These are phyloP conservation scores for Poecilia picta DNA, from an alignment of 2,797 vertebrate species.

Conservation along the genomic window DNA sequence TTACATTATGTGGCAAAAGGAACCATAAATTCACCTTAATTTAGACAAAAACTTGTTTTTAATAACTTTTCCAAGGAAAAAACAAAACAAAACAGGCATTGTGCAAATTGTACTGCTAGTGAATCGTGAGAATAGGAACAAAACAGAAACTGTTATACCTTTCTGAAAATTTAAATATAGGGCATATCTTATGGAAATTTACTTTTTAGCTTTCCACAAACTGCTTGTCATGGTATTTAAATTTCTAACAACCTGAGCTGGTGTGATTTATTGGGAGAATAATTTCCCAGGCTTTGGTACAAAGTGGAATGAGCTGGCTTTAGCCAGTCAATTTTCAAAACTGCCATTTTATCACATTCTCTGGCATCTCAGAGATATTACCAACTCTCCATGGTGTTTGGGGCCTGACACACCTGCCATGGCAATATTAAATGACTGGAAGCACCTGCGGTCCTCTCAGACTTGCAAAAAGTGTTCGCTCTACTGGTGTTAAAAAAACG, in stretches of 20 bases:
- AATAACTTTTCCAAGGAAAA: too few relatives aligned
- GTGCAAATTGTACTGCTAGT: too few relatives aligned
- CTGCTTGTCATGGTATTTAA: neutral
- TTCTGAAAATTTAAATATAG: neutral
- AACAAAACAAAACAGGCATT: too few relatives aligned
- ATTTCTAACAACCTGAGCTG: neutral
- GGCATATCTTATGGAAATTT: neutral
- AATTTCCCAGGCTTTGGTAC: neutral
- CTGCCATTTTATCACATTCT: neutral
- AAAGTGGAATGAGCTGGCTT: slow-evolving; percentile 1
- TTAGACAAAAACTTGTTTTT: too few relatives aligned
- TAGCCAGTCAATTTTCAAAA: slow-evolving; percentile 2
- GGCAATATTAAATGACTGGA: neutral
- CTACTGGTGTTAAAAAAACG: neutral
- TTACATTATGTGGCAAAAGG: too few relatives aligned
- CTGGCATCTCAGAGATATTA: neutral
- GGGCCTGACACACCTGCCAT: slow-evolving; percentile 4
- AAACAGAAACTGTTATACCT: neutral
- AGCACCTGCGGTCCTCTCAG: neutral
- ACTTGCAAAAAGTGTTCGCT: neutral
- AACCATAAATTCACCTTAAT: too few relatives aligned
- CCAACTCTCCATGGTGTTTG: neutral
- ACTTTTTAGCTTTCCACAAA: neutral
- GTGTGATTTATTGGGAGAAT: neutral
- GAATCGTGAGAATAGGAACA: too few relatives aligned